phyloP scores from a whole-genome alignment of 1,140 invertebrate genomes.

The Homarus americanus region DNA sequence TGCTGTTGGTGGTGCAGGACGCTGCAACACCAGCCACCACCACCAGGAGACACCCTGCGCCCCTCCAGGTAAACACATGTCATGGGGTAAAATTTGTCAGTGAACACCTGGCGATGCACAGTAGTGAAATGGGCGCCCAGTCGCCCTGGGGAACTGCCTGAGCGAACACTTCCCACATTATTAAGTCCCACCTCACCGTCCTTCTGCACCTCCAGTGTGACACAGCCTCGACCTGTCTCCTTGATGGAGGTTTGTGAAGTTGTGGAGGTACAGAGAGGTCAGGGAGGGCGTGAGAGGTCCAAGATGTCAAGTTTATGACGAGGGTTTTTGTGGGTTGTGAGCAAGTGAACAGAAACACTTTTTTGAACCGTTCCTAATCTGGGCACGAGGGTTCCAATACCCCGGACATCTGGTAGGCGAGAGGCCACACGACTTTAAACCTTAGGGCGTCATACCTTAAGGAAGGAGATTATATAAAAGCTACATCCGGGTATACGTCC shows the following conservation, averaged over 20 bases:
- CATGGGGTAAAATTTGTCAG: constrained; percentile 20
- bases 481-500: not conserved
- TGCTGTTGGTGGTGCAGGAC: not conserved
- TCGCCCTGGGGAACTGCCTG: not conserved
- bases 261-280: not conserved
- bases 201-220: too few species aligned
- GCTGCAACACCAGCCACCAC: not conserved
- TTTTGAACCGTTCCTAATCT: constrained; percentile 44
- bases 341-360: constrained; percentile 63
- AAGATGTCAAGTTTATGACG: constrained; percentile 55
- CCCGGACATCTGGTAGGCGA: constrained; percentile 64
- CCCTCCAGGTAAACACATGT: not conserved
- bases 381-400: constrained; percentile 30
- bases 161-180: constrained; percentile 26
- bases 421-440: constrained; percentile 13
- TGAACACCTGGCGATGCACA: not conserved
- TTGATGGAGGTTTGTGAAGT: not conserved
- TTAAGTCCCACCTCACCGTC: not conserved
- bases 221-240: not conserved
- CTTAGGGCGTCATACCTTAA: not conserved
- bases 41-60: not conserved
- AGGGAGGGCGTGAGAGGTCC: too few species aligned
- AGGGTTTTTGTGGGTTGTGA: constrained; percentile 46
- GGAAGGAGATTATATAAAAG: not conserved
- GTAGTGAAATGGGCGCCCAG: constrained; percentile 3